Evolutionary conservation across 2,113 vertebrate genomes (phyloP), one percentile per base, ranked within the genome.

Genomic region (Phyllostomus hastatus): DNA sequence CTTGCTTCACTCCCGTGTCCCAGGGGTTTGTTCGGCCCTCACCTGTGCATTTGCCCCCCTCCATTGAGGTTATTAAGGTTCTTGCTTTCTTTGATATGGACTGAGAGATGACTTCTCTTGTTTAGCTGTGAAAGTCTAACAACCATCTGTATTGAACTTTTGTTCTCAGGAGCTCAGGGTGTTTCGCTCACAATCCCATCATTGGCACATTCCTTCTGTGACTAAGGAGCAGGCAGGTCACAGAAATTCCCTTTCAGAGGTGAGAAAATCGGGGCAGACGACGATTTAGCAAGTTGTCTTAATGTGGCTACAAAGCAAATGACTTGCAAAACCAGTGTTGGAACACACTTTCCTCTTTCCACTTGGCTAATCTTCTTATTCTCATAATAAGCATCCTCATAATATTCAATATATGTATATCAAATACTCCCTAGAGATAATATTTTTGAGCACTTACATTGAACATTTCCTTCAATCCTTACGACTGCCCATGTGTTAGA

Each of bases 271-370:
- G 73, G 69, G 91, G 64, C 69, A 94, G 41, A 75, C 41, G 85
- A 92, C 94, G 92, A 87, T 93, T 75, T 91, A 96, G 76, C 95
- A 97, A 96, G 75, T 91, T 67, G 48, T 90, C n/a, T 94, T 93
- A 38, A 43, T 33, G 84, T 54, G 69, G 46, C 79, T 91, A 43
- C 85, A 88, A 46, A 94, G 54, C 54, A 59, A 75, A 81, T 72
- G 38, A 66, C n/a, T 85, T 97, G 67, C 88, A 95, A 88, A 94
- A 86, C 24, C 10, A 7, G 31, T 73, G 72, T 35, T 59, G 10
- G 80, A 78, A 22, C 52, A 41, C 2, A 26, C 7, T 82, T 88
- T 48, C 28, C 88, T 95, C 70, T 93, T 93, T 76, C 14, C 10
- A n/a, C 17, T 12, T 84, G 67, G 48, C 11, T 43, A 0, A 38